Conservation (phyloP, 2,113 vertebrate genomes). For the Nycticebus coucang region DNA sequence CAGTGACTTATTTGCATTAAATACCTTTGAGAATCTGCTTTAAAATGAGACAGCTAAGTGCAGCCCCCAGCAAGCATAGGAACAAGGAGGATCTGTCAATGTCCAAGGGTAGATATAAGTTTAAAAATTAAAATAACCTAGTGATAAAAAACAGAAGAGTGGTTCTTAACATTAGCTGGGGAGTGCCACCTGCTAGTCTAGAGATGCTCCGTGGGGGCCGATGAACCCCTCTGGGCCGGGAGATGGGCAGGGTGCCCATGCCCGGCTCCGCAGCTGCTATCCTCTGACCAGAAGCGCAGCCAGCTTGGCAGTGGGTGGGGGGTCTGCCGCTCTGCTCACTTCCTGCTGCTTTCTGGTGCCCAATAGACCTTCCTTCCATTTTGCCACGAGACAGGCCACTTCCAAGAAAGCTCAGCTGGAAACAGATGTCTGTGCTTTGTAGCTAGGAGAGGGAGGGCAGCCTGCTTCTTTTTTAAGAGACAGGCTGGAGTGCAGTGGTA, state of each 20-base stretch:
- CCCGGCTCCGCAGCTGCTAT: neutral
- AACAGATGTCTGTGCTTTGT: neutral
- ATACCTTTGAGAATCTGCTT: neutral
- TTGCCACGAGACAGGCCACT: neutral
- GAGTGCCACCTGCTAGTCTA: neutral
- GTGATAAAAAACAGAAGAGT: neutral
- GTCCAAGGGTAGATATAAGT: neutral
- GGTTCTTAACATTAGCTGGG: neutral
- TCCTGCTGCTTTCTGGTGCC: neutral
- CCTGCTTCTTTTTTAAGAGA: too few species aligned
- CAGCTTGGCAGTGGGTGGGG: neutral
- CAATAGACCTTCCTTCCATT: neutral
- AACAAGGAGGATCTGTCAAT: neutral
- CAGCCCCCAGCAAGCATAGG: neutral
- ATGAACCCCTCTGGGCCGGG: rapidly evolving
- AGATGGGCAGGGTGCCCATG: rapidly evolving
- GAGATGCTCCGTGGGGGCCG: neutral
- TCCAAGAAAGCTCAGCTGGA: constrained; percentile 7
- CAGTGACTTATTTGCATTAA: neutral
- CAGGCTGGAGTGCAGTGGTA: too few species aligned
- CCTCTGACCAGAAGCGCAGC: neutral
- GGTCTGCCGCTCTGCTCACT: neutral
- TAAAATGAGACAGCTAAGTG: neutral
- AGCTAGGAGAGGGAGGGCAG: neutral
- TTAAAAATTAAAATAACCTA: neutral